phyloP scores from a whole-genome alignment of 2,113 vertebrate species.

The Apodemus sylvaticus region DNA sequence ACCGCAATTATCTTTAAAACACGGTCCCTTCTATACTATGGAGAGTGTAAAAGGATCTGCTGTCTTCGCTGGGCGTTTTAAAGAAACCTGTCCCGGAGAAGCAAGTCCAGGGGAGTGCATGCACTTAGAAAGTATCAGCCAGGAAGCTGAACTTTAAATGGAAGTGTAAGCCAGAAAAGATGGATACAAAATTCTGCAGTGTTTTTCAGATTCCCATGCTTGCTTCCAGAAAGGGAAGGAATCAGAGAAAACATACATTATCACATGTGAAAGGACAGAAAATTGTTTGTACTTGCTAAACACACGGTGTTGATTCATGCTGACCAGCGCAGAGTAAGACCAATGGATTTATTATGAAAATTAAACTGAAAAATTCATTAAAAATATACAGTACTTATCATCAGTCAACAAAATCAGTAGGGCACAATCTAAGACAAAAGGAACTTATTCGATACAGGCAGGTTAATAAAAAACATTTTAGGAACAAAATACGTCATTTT shows the following conservation, averaged over 20 bases:
- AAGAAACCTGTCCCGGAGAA: background rate
- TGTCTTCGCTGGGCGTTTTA: background rate
- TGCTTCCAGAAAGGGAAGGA: background rate
- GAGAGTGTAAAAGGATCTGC: background rate
- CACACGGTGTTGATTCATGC: background rate
- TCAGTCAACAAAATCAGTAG: background rate
- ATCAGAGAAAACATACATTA: background rate
- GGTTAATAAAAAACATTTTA: constrained; percentile 59
- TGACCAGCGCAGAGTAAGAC: background rate
- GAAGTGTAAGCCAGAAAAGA: background rate
- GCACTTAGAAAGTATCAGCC: background rate
- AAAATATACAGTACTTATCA: background rate
- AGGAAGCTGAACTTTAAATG: constrained; percentile 6
- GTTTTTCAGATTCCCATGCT: background rate
- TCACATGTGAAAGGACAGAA: background rate
- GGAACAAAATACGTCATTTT: background rate
- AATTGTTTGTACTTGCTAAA: background rate
- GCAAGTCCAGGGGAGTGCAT: background rate
- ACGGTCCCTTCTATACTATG: background rate
- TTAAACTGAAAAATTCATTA: background rate
- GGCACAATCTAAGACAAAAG: constrained; percentile 17
- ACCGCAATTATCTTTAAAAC: background rate
- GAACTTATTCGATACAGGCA: background rate
- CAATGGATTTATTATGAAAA: background rate
- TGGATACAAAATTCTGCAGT: background rate